Evolutionary conservation across 1,140 invertebrate genomes (phyloP), one percentile per base, ranked within the genome.

Genomic region (Aethina tumida): DNA sequence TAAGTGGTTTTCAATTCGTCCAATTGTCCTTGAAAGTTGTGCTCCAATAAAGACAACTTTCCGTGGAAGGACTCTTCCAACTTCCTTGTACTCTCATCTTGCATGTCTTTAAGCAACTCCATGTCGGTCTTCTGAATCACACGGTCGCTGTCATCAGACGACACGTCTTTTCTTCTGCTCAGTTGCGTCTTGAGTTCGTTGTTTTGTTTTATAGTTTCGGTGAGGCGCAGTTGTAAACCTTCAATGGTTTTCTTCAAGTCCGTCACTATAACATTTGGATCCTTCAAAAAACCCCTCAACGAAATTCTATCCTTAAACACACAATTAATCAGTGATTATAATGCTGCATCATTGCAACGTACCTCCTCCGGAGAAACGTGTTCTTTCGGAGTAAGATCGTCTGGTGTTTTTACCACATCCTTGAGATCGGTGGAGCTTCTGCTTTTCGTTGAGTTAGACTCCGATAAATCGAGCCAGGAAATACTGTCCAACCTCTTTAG

Each of bases 231-330:
- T 27, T 52, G 45, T 3, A 52, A 30, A 13, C 32, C 37, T 13
- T 33, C 46, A 13, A 52, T 45, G n/a, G 43, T 46, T 25, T 41
- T 45, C 26, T 52, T 52, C 50, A 45, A 52, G 32, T 48, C 50
- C 18, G 39, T 31, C 3, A 35, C 38, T 15, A 48, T 25, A 22
- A 34, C 39, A 21, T 43, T 38, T 5, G 41, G 32, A 10, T 47
- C 39, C 22, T 47, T 50, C 4, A 38, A 17, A 27, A 27, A 9
- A 28, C 25, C 2, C 10, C n/a, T n/a, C n/a, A n/a, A n/a, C n/a
- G n/a, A n/a, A n/a, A n/a, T n/a, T n/a, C n/a, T n/a, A n/a, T n/a
- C n/a, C n/a, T n/a, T n/a, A n/a, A n/a, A n/a, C n/a, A n/a, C n/a
- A n/a, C n/a, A n/a, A n/a, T n/a, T n/a, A n/a, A n/a, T n/a, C n/a